Conservation (phyloP, 2,797 vertebrate genomes). For the Triplophysa yarkandensis region DNA sequence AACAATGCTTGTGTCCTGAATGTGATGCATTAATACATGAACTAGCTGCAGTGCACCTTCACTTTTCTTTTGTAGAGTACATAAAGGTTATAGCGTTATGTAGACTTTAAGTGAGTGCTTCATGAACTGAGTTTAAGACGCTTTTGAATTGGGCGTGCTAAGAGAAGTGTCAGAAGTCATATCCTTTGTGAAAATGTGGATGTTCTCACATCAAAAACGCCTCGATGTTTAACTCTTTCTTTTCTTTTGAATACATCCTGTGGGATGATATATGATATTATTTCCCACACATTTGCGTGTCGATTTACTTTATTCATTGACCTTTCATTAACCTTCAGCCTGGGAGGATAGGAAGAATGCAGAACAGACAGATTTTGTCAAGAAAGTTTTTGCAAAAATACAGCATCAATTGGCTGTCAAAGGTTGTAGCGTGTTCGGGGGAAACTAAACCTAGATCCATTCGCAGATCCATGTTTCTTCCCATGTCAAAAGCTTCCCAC, state of each 20-base stretch:
- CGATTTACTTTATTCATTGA: not conserved
- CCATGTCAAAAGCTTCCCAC: not conserved
- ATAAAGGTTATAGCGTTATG: not conserved
- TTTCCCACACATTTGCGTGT: not conserved
- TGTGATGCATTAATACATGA: slow-evolving; percentile 1
- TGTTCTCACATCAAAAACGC: slow-evolving; percentile 19
- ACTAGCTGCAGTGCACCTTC: not conserved
- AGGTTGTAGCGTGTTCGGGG: not conserved
- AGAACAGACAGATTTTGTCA: too few relatives aligned
- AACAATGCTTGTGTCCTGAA: not conserved
- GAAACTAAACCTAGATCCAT: not conserved
- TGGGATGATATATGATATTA: not conserved
- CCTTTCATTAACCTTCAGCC: not conserved
- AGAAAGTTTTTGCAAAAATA: too few relatives aligned
- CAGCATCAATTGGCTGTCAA: too few relatives aligned
- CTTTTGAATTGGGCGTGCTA: slow-evolving; percentile 8
- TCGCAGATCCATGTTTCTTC: not conserved
- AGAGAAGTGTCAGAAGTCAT: slow-evolving; percentile 16
- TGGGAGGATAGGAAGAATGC: not conserved
- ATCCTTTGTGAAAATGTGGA: slow-evolving; percentile 12
- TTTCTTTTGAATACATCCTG: slow-evolving; percentile 37
- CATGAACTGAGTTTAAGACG: not conserved
- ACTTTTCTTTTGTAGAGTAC: not conserved
- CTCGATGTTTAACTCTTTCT: slow-evolving; percentile 28
- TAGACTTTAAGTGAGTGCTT: not conserved